phyloP scores from a whole-genome alignment of 2,888 invertebrate species.

The Chydorus sphaericus region DNA sequence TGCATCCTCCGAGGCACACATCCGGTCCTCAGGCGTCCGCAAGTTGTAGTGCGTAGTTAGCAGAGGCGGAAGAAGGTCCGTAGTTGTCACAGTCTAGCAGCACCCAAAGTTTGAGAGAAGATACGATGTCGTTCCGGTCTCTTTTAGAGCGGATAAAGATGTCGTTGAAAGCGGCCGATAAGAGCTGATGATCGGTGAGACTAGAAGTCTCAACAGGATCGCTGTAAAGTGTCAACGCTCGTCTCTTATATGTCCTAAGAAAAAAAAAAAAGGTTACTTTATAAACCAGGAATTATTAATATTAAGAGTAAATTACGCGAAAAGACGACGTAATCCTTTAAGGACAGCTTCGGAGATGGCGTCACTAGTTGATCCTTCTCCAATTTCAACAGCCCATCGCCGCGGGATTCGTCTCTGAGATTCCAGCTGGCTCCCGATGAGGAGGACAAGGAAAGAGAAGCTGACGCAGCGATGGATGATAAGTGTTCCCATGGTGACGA shows the following conservation, averaged over 20 bases:
- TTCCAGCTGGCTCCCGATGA: background rate
- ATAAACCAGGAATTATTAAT: too few relatives aligned
- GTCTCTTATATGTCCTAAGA: background rate
- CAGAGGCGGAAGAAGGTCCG: conserved; percentile 8
- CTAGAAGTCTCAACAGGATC: background rate
- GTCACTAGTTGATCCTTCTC: background rate
- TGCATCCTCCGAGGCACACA: conserved; percentile 19
- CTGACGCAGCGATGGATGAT: too few relatives aligned
- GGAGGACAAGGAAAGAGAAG: background rate
- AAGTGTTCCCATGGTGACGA: too few relatives aligned
- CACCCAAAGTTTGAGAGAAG: conserved; percentile 71
- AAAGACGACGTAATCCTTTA: background rate
- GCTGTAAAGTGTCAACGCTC: background rate
- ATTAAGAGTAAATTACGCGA: too few relatives aligned
- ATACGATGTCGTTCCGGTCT: conserved; percentile 22
- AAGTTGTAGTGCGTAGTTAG: too few relatives aligned
- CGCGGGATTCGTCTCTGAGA: background rate
- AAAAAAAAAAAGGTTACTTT: too few relatives aligned
- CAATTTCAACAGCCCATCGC: conserved; percentile 5
- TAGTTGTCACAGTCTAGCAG: conserved; percentile 51
- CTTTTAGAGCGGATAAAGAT: background rate
- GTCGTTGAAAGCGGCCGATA: conserved; percentile 2
- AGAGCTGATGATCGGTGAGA: background rate
- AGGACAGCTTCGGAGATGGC: background rate
- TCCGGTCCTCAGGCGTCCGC: too few relatives aligned